Evolutionary conservation across 2,888 invertebrate genomes (phyloP).

Genomic region (Dexiosoma caninum): DNA sequence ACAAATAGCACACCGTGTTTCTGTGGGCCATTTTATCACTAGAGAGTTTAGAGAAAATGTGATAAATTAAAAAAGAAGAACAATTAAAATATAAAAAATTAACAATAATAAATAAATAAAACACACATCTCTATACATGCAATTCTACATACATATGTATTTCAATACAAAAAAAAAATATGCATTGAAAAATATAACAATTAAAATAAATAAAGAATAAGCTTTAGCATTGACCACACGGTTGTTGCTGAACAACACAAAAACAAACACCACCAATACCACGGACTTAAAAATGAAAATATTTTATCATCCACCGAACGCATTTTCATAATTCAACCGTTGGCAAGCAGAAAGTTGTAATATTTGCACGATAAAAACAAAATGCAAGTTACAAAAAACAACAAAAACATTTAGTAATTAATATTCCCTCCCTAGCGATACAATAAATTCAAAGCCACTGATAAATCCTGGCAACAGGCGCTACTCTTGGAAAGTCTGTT

Average conservation of each 20-base stretch:
- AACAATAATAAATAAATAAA: neutral
- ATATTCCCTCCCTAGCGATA: conserved; percentile 68
- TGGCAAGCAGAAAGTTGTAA: conserved; percentile 31
- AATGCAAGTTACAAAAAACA: neutral
- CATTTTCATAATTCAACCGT: conserved; percentile 21
- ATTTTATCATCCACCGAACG: conserved; percentile 29
- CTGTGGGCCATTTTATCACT: neutral
- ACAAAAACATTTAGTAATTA: conserved; percentile 65
- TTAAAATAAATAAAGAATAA: conserved; percentile 31
- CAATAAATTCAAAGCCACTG: conserved; percentile 69
- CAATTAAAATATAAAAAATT: neutral
- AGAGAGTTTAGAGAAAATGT: conserved; percentile 34
- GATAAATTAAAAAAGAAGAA: conserved; percentile 17
- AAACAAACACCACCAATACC: neutral
- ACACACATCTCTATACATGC: too few relatives aligned
- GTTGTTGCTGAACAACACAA: conserved; percentile 18
- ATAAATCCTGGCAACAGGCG: conserved; percentile 65
- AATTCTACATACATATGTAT: neutral
- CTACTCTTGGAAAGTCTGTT: neutral
- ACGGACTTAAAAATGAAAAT: neutral
- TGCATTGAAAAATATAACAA: too few relatives aligned
- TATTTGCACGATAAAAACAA: conserved; percentile 14
- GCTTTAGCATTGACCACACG: conserved; percentile 38
- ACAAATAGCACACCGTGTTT: neutral
- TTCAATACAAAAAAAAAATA: neutral